Evolutionary conservation across 1,140 invertebrate genomes (phyloP).

Genomic region (Leptopilina boulardi): DNA sequence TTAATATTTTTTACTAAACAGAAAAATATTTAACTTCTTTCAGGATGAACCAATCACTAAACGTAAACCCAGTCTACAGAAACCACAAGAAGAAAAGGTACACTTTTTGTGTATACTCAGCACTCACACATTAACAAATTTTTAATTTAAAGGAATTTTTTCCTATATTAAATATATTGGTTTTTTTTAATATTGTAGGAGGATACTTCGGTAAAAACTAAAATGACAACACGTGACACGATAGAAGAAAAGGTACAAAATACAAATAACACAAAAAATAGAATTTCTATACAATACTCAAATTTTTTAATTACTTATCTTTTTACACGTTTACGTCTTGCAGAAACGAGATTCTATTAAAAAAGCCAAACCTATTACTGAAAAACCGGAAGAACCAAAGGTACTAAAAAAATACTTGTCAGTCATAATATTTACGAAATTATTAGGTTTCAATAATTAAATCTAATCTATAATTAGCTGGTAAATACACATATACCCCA

Average conservation of each 20-base stretch:
- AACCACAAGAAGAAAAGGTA: conserved; percentile 45
- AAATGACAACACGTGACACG: conserved; percentile 46
- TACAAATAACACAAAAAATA: background rate
- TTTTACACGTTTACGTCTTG: conserved; percentile 42
- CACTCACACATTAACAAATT: background rate
- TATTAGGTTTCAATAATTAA: no score
- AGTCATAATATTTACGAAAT: no score
- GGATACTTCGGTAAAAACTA: conserved; percentile 43
- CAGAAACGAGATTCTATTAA: conserved; percentile 54
- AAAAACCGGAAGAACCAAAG: conserved; percentile 57
- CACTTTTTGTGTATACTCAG: conserved; percentile 11
- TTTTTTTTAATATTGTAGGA: conserved; percentile 42
- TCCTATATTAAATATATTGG: no score
- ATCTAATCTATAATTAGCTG: no score
- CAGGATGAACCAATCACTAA: conserved; percentile 42
- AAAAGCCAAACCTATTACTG: conserved; percentile 58
- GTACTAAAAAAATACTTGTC: conserved; percentile 41
- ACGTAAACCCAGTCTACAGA: conserved; percentile 41
- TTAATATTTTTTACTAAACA: background rate
- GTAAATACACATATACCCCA: no score
- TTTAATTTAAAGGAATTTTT: no score
- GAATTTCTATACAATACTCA: background rate
- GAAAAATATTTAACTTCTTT: conserved; percentile 31
- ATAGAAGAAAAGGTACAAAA: conserved; percentile 50
- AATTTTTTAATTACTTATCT: conserved; percentile 40